A percentile compares a stretch with the other conserved stretches of the same genome.
phyloP scores from a whole-genome alignment of 2,113 vertebrate species.

The Nematolebias whitei region DNA sequence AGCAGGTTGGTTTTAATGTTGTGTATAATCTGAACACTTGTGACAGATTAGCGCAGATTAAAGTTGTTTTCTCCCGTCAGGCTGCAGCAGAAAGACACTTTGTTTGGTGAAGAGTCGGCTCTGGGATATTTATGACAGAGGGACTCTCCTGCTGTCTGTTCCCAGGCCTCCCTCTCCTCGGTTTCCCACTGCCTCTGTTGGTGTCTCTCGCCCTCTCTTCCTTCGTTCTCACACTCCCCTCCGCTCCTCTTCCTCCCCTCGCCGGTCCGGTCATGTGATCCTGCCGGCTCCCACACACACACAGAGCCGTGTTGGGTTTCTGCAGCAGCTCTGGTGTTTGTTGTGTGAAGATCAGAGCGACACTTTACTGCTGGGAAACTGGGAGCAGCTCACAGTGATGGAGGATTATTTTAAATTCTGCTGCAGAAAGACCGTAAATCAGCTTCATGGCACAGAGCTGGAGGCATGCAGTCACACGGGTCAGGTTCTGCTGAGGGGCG shows the following conservation, averaged over 20 bases:
- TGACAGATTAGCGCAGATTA: background rate
- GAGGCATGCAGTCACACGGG: background rate
- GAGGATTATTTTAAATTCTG: background rate
- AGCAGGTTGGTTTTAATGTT: background rate
- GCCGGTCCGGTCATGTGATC: slow-evolving; percentile 61
- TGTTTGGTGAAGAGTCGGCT: slow-evolving; percentile 10
- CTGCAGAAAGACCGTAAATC: slow-evolving; percentile 14
- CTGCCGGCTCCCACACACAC: slow-evolving; percentile 62
- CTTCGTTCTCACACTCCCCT: slow-evolving; percentile 56
- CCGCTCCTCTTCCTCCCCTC: background rate
- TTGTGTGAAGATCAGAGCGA: slow-evolving; percentile 33
- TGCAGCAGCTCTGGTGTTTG: slow-evolving; percentile 32
- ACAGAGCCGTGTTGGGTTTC: slow-evolving; percentile 27
- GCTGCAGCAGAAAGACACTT: slow-evolving; percentile 9
- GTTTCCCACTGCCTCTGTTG: slow-evolving; percentile 26
- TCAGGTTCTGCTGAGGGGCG: background rate
- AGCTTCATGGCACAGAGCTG: background rate
- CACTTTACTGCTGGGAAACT: slow-evolving; percentile 37
- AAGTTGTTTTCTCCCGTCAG: background rate
- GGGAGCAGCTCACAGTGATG: slow-evolving; percentile 7
- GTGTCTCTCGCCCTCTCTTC: slow-evolving; percentile 27
- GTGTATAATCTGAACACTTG: background rate
- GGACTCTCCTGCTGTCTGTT: slow-evolving; percentile 32
- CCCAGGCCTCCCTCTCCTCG: slow-evolving; percentile 49
- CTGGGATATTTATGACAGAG: slow-evolving; percentile 36